phyloP scores from a whole-genome alignment of 2,113 vertebrate species.

The Perca flavescens region DNA sequence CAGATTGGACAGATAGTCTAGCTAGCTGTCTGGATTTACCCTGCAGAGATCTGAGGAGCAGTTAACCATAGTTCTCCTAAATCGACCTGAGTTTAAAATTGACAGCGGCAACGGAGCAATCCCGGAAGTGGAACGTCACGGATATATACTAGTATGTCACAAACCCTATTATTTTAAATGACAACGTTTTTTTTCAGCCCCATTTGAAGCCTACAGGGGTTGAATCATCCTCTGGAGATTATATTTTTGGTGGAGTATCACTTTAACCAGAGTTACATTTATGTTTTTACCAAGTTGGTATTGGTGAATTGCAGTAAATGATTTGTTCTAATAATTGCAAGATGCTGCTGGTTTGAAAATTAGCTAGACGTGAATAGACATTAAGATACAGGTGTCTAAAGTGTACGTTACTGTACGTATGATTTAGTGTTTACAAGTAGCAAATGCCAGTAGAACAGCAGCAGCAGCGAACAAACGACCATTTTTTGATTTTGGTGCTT shows the following conservation, averaged over 20 bases:
- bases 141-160: neutral
- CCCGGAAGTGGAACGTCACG: no score
- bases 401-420: neutral
- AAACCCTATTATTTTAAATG: neutral
- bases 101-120: no score
- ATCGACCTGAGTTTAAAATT: no score
- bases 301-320: neutral
- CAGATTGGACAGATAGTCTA: no score
- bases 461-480: neutral
- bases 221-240: neutral
- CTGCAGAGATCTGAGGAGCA: no score
- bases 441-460: neutral
- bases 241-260: neutral
- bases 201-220: neutral
- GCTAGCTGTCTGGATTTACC: no score
- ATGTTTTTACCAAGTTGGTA: slow-evolving; percentile 1
- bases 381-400: neutral
- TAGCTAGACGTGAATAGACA: neutral
- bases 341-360: slow-evolving; percentile 2
- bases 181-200: neutral
- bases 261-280: neutral
- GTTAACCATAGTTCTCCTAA: no score
- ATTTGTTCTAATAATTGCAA: neutral
- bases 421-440: neutral
- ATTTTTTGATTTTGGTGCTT: neutral